phyloP scores from a whole-genome alignment of 2,113 vertebrate genomes.

The Ochotona curzoniae region DNA sequence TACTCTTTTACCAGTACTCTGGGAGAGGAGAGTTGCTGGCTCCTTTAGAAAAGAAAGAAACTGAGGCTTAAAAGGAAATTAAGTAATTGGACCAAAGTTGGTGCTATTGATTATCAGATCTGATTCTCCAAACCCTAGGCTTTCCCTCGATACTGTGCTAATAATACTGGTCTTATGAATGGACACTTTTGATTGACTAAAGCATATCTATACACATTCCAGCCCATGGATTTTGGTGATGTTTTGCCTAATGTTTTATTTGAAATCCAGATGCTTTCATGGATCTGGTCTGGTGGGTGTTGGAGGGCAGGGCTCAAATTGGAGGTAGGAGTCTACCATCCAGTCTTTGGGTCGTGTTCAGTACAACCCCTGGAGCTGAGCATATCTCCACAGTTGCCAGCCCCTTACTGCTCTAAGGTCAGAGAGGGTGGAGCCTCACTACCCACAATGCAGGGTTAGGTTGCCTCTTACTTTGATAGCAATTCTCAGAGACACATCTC shows the following conservation, averaged over 20 bases:
- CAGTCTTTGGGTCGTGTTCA: background rate
- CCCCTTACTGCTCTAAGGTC: background rate
- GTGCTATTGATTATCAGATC: background rate
- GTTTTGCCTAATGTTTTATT: conserved; percentile 31
- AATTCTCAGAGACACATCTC: conserved; percentile 97
- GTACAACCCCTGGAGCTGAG: background rate
- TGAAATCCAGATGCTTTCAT: conserved; percentile 46
- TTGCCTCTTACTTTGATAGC: conserved; percentile 91
- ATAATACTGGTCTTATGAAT: conserved; percentile 60
- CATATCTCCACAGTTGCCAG: background rate
- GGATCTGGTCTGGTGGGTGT: conserved; percentile 32
- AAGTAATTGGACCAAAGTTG: background rate
- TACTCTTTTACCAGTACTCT: background rate
- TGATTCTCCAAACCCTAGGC: background rate
- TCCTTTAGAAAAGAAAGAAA: conserved; percentile 15
- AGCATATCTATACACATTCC: conserved; percentile 57
- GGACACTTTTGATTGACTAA: conserved; percentile 53
- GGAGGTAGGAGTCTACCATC: background rate
- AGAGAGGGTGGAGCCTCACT: background rate
- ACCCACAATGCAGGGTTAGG: background rate
- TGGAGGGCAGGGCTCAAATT: background rate
- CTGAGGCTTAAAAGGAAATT: background rate
- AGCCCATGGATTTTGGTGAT: conserved; percentile 20
- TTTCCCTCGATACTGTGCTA: background rate
- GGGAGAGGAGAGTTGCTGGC: background rate